phyloP scores from a whole-genome alignment of 2,113 vertebrate genomes.

The Nothocercus julius region DNA sequence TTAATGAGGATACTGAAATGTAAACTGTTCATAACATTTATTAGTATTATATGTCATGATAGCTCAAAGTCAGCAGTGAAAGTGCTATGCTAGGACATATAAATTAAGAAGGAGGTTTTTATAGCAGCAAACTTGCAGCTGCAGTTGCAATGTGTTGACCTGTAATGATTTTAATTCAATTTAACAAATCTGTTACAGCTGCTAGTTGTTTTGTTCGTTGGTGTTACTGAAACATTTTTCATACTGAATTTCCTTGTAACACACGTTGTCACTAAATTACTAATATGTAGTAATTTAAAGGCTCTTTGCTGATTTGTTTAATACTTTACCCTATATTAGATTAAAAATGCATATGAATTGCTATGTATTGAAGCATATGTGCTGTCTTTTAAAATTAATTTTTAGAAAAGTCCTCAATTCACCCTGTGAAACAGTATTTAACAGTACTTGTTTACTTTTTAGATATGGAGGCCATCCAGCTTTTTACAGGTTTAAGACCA shows the following conservation, averaged over 20 bases:
- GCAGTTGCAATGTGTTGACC: background rate
- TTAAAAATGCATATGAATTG: constrained; percentile 3
- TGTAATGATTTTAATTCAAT: constrained; percentile 32
- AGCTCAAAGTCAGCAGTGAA: background rate
- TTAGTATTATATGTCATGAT: background rate
- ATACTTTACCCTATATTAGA: background rate
- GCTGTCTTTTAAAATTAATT: background rate
- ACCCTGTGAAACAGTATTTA: background rate
- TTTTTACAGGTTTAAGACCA: constrained; percentile 90
- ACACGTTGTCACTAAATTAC: background rate
- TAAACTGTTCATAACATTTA: background rate
- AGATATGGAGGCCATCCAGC: constrained; percentile 94
- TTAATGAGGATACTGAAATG: background rate
- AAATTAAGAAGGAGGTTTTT: background rate
- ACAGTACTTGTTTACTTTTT: constrained; percentile 58
- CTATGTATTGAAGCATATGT: background rate
- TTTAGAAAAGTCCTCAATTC: background rate
- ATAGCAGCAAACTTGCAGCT: background rate
- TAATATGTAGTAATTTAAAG: background rate
- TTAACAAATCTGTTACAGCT: background rate
- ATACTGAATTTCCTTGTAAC: background rate
- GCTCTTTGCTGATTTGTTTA: background rate
- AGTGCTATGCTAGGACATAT: background rate
- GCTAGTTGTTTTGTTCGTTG: background rate
- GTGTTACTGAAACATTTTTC: background rate